These are phyloP conservation scores for Sphenopsis melanotis DNA, from an alignment of 2,797 vertebrate species.

Conservation along the genomic window DNA sequence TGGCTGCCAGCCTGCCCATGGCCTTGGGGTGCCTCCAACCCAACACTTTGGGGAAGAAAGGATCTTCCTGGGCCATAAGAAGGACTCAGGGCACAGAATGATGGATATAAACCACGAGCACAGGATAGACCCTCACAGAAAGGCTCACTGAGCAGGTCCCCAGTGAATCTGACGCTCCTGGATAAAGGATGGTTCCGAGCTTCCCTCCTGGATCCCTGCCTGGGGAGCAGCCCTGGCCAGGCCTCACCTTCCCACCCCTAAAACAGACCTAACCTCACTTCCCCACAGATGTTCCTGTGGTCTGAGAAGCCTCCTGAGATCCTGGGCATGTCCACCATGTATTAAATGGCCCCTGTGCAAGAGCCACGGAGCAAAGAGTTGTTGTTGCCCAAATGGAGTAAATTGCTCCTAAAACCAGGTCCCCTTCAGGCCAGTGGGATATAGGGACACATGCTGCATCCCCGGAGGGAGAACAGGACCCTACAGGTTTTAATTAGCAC, in stretches of 20 bases:
- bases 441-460: not conserved
- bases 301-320: not conserved
- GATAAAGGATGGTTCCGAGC: rapidly evolving
- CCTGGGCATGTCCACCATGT: rapidly evolving
- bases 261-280: not conserved
- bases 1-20: not conserved
- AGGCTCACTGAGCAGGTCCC: not conserved
- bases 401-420: not conserved
- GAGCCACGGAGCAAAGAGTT: rapidly evolving
- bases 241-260: not conserved
- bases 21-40: not conserved
- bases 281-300: not conserved
- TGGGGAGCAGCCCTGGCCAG: not conserved
- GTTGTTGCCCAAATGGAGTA: rapidly evolving
- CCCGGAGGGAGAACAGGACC: not conserved
- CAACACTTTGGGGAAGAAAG: not conserved
- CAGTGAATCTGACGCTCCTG: rapidly evolving
- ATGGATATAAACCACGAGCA: rapidly evolving
- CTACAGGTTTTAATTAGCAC: conserved; percentile 63
- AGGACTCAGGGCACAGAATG: rapidly evolving
- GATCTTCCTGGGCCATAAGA: not conserved
- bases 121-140: rapidly evolving
- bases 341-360: not conserved
- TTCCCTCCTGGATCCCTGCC: not conserved
- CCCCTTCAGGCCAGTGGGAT: not conserved